Conservation (phyloP, 1,140 invertebrate species). For the Scylla paramamosain region DNA sequence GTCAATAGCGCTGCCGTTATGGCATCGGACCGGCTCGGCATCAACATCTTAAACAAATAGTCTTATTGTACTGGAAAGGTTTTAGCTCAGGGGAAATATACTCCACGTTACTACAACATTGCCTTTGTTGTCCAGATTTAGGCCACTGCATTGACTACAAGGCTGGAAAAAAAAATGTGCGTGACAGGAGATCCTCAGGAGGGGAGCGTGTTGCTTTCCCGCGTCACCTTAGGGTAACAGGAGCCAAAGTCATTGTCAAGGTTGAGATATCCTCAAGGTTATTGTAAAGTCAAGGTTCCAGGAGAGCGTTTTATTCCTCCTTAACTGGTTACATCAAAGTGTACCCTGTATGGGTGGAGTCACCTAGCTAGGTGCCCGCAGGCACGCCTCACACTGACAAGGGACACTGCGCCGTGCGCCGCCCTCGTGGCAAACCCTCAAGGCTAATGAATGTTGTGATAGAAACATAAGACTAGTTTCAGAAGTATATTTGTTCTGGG, state of each 20-base stretch:
- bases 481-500: too few species aligned
- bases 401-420: neutral
- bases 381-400: neutral
- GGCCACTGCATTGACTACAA: too few species aligned
- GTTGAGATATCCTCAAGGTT: neutral
- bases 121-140: too few species aligned
- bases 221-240: neutral
- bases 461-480: neutral
- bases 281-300: slow-evolving; percentile 11
- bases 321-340: neutral
- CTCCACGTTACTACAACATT: too few species aligned
- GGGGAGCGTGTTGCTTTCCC: neutral
- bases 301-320: neutral
- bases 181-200: neutral
- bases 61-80: neutral
- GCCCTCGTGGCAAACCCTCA: neutral
- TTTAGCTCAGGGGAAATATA: neutral
- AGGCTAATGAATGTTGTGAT: neutral
- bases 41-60: neutral
- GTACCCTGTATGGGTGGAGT: neutral
- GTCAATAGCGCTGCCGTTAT: neutral
- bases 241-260: slow-evolving; percentile 1
- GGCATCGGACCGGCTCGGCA: neutral
- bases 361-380: neutral
- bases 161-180: neutral